phyloP scores from a whole-genome alignment of 2,113 vertebrate genomes.

The Agelaius phoeniceus region DNA sequence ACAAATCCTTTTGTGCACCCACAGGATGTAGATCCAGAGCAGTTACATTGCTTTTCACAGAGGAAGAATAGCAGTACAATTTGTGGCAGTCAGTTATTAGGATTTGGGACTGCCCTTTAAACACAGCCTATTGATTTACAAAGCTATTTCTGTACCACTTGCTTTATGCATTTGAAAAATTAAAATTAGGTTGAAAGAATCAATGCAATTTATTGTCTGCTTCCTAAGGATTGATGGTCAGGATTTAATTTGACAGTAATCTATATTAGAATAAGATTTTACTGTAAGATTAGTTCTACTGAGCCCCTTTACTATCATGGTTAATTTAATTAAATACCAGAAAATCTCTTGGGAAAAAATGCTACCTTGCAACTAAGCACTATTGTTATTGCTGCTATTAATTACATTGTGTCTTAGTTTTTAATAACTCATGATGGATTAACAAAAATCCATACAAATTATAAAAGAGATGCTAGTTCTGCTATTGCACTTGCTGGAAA shows the following conservation, averaged over 20 bases:
- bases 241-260: background rate
- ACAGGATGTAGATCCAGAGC: background rate
- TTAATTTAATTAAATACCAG: background rate
- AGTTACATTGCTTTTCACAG: background rate
- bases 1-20: background rate
- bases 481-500: background rate
- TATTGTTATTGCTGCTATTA: background rate
- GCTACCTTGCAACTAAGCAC: background rate
- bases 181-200: background rate
- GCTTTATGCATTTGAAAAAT: background rate
- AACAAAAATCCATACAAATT: background rate
- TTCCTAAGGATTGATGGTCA: background rate
- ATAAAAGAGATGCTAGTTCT: background rate
- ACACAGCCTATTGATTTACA: background rate
- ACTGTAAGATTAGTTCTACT: background rate
- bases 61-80: background rate
- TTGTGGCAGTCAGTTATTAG: background rate
- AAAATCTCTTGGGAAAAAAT: background rate
- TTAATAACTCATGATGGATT: background rate
- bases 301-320: background rate
- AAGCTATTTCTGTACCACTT: background rate
- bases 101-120: background rate
- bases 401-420: background rate
- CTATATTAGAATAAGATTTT: background rate
- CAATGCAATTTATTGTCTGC: background rate